A percentile compares a stretch with the other conserved stretches of the same genome.
Conservation (phyloP, 2,888 invertebrate species). For the Cremastobaeus sp. region DNA sequence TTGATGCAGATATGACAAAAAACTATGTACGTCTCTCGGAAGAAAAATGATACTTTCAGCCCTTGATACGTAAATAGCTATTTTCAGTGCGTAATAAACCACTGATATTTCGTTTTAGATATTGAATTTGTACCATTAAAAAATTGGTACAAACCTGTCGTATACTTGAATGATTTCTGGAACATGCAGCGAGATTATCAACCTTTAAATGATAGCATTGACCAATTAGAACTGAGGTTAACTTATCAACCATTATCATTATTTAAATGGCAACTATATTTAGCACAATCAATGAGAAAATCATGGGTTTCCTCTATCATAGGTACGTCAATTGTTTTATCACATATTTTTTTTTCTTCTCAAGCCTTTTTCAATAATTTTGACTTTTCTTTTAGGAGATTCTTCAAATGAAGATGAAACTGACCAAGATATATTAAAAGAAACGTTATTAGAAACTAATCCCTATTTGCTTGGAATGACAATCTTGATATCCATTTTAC, state of each 20-base stretch:
- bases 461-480: slow-evolving; percentile 96
- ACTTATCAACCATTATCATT: slow-evolving; percentile 94
- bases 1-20: no score
- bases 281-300: slow-evolving; percentile 95
- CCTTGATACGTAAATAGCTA: no score
- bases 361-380: no score
- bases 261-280: slow-evolving; percentile 99
- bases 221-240: slow-evolving; percentile 84
- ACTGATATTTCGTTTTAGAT: slow-evolving; percentile 78
- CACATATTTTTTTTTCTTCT: no score
- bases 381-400: slow-evolving; percentile 75
- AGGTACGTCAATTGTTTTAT: no score
- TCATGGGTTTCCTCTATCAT: slow-evolving; percentile 83
- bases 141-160: slow-evolving; percentile 93
- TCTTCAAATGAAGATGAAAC: slow-evolving; percentile 89
- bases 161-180: slow-evolving; percentile 99
- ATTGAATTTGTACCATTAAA: slow-evolving; percentile 93
- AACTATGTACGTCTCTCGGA: no score
- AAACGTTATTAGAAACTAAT: slow-evolving; percentile 97
- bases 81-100: no score
- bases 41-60: no score
- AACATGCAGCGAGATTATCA: slow-evolving; percentile 97
- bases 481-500: slow-evolving; percentile 93
- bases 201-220: slow-evolving; percentile 91
- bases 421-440: slow-evolving; percentile 94